Percentiles rank a stretch among this genome's conserved stretches.
Conservation (phyloP, 2,113 vertebrate species). For the Scalopus aquaticus region DNA sequence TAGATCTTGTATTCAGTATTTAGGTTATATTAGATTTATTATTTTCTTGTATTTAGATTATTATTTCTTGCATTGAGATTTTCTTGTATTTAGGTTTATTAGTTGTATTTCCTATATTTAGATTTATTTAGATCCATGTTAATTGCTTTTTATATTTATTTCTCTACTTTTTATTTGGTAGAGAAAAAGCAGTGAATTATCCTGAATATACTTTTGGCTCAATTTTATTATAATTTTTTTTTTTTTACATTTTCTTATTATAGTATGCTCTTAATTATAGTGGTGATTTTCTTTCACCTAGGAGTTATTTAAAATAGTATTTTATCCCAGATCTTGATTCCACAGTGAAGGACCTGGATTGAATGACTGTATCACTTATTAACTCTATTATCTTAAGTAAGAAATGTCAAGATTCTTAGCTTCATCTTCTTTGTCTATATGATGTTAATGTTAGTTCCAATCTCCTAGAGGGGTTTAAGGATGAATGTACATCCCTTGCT, state of each 20-base stretch:
- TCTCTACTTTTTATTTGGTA: constrained; percentile 17
- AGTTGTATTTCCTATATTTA: neutral
- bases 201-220: neutral
- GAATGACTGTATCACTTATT: neutral
- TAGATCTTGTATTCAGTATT: too few species aligned
- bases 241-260: neutral
- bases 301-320: neutral
- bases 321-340: neutral
- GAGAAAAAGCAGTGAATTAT: neutral
- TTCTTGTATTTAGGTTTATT: too few species aligned
- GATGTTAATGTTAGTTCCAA: neutral
- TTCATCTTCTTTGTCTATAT: neutral
- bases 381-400: neutral
- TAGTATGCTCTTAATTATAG: neutral
- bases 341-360: neutral
- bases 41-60: too few species aligned
- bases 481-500: neutral
- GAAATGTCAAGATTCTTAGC: neutral
- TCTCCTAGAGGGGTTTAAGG: neutral
- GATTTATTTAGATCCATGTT: neutral
- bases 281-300: constrained; percentile 31
- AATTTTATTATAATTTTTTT: neutral
- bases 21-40: too few species aligned
- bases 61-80: too few species aligned
- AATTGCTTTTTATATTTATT: neutral